Evolutionary conservation across 2,888 invertebrate species (phyloP).

Genomic region (Andrena bucephala): DNA sequence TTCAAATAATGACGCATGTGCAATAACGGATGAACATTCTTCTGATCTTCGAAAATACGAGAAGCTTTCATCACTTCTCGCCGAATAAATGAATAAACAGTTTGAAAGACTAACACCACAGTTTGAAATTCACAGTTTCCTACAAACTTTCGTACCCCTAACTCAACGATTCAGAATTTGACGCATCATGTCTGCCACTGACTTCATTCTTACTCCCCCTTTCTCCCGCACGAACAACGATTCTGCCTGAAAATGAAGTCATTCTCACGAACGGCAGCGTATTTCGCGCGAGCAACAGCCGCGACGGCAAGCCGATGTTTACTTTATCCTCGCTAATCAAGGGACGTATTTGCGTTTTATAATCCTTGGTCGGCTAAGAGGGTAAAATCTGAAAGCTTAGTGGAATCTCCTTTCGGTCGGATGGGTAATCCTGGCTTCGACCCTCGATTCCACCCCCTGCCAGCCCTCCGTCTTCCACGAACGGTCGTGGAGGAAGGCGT

Average conservation of each 20-base stretch:
- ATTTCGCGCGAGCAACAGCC: slow-evolving; percentile 69
- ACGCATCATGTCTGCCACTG: not conserved
- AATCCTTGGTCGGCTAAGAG: slow-evolving; percentile 83
- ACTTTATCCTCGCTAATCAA: slow-evolving; percentile 84
- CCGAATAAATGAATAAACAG: too few relatives aligned
- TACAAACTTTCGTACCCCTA: too few relatives aligned
- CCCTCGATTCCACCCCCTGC: slow-evolving; percentile 60
- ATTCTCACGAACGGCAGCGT: slow-evolving; percentile 47
- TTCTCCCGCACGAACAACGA: not conserved
- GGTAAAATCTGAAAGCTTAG: slow-evolving; percentile 84
- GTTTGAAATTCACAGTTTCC: not conserved
- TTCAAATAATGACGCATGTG: too few relatives aligned
- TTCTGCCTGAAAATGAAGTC: slow-evolving; percentile 16
- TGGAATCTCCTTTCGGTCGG: slow-evolving; percentile 82
- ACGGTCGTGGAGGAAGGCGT: slow-evolving; percentile 63
- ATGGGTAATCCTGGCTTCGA: slow-evolving; percentile 77
- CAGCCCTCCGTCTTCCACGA: slow-evolving; percentile 60
- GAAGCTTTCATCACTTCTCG: too few relatives aligned
- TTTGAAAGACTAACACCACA: too few relatives aligned
- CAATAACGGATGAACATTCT: too few relatives aligned
- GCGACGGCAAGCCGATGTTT: slow-evolving; percentile 79
- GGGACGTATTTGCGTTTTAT: slow-evolving; percentile 85
- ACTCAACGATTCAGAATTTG: not conserved
- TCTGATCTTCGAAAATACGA: too few relatives aligned
- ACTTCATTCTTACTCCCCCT: not conserved